Evolutionary conservation across 2,797 vertebrate genomes (phyloP).

Genomic region (Mus spretus): DNA sequence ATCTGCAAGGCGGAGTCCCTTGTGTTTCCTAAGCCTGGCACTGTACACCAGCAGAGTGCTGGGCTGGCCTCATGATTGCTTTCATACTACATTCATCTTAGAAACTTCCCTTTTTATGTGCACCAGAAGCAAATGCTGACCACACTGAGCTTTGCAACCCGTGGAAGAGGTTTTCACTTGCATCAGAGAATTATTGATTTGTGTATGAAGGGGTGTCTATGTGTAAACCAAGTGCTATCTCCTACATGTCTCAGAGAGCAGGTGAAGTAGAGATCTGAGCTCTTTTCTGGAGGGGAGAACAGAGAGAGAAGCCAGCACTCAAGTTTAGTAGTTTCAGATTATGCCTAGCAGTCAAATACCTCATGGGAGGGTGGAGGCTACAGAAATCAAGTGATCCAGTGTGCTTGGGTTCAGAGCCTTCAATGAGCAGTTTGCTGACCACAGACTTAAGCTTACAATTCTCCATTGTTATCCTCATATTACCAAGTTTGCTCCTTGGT

Average conservation of each 20-base stretch:
- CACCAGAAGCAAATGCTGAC: not conserved
- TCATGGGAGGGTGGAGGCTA: not conserved
- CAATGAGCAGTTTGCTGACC: not conserved
- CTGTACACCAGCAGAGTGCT: not conserved
- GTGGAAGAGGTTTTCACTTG: not conserved
- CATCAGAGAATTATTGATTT: not conserved
- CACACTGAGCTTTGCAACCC: not conserved
- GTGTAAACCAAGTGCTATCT: not conserved
- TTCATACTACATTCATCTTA: not conserved
- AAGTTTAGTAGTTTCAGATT: not conserved
- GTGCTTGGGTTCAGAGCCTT: not conserved
- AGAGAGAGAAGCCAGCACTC: not conserved
- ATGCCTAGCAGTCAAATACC: not conserved
- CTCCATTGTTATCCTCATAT: not conserved
- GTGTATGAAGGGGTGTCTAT: not conserved
- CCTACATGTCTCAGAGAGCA: not conserved
- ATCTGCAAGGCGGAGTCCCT: not conserved
- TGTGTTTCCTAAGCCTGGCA: not conserved
- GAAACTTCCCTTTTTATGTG: not conserved
- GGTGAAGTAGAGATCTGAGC: not conserved
- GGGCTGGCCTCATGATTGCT: not conserved
- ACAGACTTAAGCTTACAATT: not conserved
- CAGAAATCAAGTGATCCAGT: not conserved
- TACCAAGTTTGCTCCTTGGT: not conserved
- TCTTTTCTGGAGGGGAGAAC: not conserved